Evolutionary conservation across 2,797 vertebrate species (phyloP).

Genomic region (Smutsia gigantea): DNA sequence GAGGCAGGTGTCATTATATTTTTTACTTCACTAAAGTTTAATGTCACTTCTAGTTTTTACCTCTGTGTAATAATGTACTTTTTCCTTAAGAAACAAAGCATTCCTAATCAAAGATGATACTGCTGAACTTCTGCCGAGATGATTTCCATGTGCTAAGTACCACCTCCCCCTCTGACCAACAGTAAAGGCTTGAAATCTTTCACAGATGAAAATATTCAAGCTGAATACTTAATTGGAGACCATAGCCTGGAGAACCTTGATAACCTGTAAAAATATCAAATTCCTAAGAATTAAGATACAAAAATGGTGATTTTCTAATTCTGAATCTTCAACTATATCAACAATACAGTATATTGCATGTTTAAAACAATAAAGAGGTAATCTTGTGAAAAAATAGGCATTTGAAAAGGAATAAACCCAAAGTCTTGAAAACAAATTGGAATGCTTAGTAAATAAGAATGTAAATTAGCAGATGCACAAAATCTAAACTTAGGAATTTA

Average conservation of each 20-base stretch:
- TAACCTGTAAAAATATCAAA: constrained; percentile 53
- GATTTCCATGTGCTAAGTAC: constrained; percentile 31
- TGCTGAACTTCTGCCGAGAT: constrained; percentile 33
- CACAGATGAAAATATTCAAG: constrained; percentile 60
- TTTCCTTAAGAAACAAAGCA: background rate
- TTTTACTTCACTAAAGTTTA: constrained; percentile 47
- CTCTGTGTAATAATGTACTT: constrained; percentile 36
- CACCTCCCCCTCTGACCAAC: background rate
- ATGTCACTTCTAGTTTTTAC: constrained; percentile 28
- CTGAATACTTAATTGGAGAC: constrained; percentile 24
- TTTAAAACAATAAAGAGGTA: constrained; percentile 41
- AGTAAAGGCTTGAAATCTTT: constrained; percentile 4
- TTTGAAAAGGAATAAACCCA: constrained; percentile 5
- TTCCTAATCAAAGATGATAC: background rate
- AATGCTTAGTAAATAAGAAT: constrained; percentile 30
- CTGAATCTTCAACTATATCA: constrained; percentile 23
- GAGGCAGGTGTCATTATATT: background rate
- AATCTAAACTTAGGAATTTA: constrained; percentile 39
- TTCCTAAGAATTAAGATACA: constrained; percentile 63
- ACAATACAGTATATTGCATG: background rate
- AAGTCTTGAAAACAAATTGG: background rate
- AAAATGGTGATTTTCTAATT: constrained; percentile 47
- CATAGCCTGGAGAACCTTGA: background rate
- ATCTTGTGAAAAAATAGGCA: background rate
- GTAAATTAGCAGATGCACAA: constrained; percentile 46